Base-by-base conservation (phyloP, 1,140 invertebrate genomes). In the Glossosoma conforme region DNA sequence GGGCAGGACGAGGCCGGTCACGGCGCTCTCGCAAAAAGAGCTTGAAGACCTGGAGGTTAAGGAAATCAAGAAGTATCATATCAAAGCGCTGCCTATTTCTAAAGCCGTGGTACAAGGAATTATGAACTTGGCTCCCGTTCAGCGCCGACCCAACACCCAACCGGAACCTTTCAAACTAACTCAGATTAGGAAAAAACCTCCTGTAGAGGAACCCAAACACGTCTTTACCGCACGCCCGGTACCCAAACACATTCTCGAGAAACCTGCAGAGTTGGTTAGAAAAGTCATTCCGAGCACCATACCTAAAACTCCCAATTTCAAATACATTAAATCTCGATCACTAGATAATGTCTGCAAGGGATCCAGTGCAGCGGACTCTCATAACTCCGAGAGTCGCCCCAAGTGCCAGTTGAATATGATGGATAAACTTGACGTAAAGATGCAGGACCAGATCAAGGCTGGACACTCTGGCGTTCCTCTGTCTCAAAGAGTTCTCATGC, bases 401-500 rank as follows among this genome's bases (percentile, higher is more conserved):
- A 47, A 43, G 21, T 48, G 18, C 30, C 43, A 33, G 1, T 32
- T 25, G 10, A n/a, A 50, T 33, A 28, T 40, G 18, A 10, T 30
- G 9, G 37, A 42, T n/a, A 46, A 35, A n/a, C 33, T 42, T 19
- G 53, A 58, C 5, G 45, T 53, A 2, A 30, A 61, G 0, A 44
- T 45, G 0, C 56, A 59, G 0, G 60, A 65, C 24, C 44, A 60
- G 1, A 36, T 47, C 4, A 61, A 48, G 5, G 44, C 64, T 3
- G 51, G 55, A 1, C 62, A 69, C 24, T 69, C 67, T 52, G 69
- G 69, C 1, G 70, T 75, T 4, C 66, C 64, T 6, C 38, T 58
- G 6, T 44, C 54, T n/a, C 36, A 60, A 41, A 60, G 40, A 9
- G 33, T 47, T 14, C 62, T 58, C 25, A 18, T 28, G n/a, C 62